A percentile compares a stretch with the other conserved stretches of the same genome.
phyloP scores from a whole-genome alignment of 1,140 invertebrate genomes.

The Orius laevigatus region DNA sequence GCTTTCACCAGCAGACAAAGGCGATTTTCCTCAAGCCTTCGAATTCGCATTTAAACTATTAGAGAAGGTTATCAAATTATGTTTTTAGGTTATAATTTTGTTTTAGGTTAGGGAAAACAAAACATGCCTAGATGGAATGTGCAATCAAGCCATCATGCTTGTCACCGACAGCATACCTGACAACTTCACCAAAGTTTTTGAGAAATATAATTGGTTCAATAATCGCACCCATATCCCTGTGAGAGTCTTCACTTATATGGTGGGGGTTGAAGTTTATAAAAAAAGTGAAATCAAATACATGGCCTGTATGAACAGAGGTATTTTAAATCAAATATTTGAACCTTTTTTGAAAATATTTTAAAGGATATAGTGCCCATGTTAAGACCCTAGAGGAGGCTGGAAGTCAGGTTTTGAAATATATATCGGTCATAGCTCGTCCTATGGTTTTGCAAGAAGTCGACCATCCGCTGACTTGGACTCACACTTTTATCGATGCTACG shows the following conservation, averaged over 20 bases:
- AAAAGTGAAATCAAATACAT: constrained; percentile 84
- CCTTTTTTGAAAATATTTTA: constrained; percentile 18
- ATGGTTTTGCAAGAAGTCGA: constrained; percentile 57
- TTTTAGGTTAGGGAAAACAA: constrained; percentile 32
- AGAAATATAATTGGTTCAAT: constrained; percentile 65
- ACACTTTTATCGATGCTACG: constrained; percentile 68
- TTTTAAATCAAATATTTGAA: neutral
- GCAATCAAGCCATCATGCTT: constrained; percentile 94
- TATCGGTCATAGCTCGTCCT: constrained; percentile 74
- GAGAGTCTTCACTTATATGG: constrained; percentile 90
- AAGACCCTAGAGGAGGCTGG: constrained; percentile 83
- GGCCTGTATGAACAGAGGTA: constrained; percentile 87
- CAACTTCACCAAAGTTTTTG: constrained; percentile 80
- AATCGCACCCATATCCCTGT: constrained; percentile 55
- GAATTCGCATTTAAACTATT: constrained; percentile 71
- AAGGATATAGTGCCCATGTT: constrained; percentile 82
- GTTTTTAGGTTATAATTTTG: neutral
- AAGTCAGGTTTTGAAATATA: constrained; percentile 83
- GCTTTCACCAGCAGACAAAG: constrained; percentile 56
- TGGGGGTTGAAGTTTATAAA: constrained; percentile 89
- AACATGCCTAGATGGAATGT: constrained; percentile 31
- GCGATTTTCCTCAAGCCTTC: constrained; percentile 75
- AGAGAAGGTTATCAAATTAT: constrained; percentile 37
- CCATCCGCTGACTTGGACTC: constrained; percentile 77
- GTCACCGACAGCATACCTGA: constrained; percentile 94